Conservation (phyloP, 2,888 invertebrate species). For the Leptura quadrifasciata region DNA sequence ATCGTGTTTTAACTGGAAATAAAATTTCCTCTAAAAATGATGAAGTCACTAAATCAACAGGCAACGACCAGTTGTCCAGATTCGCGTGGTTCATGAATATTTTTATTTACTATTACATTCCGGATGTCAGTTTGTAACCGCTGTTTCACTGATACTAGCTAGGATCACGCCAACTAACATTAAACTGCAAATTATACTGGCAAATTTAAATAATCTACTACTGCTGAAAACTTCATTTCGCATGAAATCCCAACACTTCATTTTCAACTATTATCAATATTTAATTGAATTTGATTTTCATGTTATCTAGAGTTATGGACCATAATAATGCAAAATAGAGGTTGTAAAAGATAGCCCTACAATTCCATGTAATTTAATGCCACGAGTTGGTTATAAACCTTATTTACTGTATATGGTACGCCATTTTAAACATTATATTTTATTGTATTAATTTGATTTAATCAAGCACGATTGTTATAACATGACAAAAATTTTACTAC, state of each 20-base stretch:
- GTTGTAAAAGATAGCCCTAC: slow-evolving; percentile 11
- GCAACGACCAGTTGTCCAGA: slow-evolving; percentile 23
- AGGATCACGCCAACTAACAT: slow-evolving; percentile 12
- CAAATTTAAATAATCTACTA: slow-evolving; percentile 12
- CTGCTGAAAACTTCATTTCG: slow-evolving; percentile 29
- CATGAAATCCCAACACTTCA: slow-evolving; percentile 6
- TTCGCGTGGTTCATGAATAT: slow-evolving; percentile 31
- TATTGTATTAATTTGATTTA: too few relatives aligned
- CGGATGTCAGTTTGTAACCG: slow-evolving; percentile 29
- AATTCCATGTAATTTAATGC: not conserved
- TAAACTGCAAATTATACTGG: not conserved
- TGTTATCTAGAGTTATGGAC: slow-evolving; percentile 21
- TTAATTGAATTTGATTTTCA: slow-evolving; percentile 36
- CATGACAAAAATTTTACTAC: too few relatives aligned
- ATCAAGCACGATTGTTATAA: too few relatives aligned
- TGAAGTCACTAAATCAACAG: slow-evolving; percentile 35
- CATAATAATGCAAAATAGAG: slow-evolving; percentile 9
- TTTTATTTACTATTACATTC: slow-evolving; percentile 36
- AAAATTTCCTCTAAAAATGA: slow-evolving; percentile 4
- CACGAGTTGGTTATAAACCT: too few relatives aligned
- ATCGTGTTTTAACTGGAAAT: slow-evolving; percentile 16
- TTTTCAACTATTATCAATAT: slow-evolving; percentile 20
- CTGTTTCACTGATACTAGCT: slow-evolving; percentile 30
- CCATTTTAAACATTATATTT: too few relatives aligned
- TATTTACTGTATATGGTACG: too few relatives aligned